Base-by-base conservation (phyloP, 2,113 vertebrate genomes). In the Petromus typicus region DNA sequence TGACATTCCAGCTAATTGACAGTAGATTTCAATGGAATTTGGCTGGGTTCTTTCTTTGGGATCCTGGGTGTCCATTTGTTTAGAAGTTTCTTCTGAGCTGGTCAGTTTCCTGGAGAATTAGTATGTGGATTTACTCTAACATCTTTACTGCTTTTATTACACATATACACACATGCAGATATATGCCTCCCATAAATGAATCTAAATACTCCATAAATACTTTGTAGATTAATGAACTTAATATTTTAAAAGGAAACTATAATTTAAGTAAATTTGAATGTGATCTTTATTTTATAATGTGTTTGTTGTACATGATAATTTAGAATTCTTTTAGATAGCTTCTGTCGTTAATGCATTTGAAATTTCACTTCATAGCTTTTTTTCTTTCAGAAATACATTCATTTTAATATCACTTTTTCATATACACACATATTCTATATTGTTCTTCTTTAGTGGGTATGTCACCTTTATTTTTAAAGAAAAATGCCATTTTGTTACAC, bases 401-500 rank as follows among this genome's bases (percentile, higher is more conserved):
- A 45, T 10, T 11, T 86, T 86, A 45, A 16, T 96, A 13, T 90
- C 16, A 61, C 34, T 89, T 90, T 91, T 93, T n/a, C 27, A 54
- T 80, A 23, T 71, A 48, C 93, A 64, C 17, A 25, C 1, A 75
- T n/a, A n/a, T 69, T 94, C 34, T 87, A 27, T 89, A 73, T 87
- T 86, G 25, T 78, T 90, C 54, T 84, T 85, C 25, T 89, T 89
- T 78, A 80, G 81, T 90, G 34, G 18, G 8, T 71, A 43, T 93
- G 51, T 75, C 87, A 85, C 37, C 92, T 43, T 51, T 88, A 88
- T 90, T 96, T 93, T n/a, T 88, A 95, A 95, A 95, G 81, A 96
- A 94, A 63, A 91, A 40, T 95, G 37, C 95, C 69, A 64, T 80
- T 88, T 90, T 95, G 9, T 94, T 93, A 86, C 1, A 48, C 57